Conservation (phyloP, 2,888 invertebrate genomes). For the Vesta saturnalis region DNA sequence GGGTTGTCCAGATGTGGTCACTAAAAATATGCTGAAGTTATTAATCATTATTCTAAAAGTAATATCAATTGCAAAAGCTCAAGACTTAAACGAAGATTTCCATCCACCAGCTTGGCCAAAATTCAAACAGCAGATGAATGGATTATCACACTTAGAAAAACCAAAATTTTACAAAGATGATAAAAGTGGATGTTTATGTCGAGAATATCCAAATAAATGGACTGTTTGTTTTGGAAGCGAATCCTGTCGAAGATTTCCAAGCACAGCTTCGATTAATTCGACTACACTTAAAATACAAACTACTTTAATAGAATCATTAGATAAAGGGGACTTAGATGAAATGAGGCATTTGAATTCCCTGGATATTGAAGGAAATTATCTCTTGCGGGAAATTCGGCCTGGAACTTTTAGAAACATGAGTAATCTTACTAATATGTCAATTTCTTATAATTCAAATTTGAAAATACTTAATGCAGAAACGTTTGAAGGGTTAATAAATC, state of each 20-base stretch:
- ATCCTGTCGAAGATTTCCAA: constrained; percentile 65
- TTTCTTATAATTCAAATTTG: constrained; percentile 67
- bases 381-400: constrained; percentile 63
- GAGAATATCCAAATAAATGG: constrained; percentile 58
- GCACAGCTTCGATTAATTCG: constrained; percentile 61
- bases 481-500: constrained; percentile 65
- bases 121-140: constrained; percentile 17
- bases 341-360: constrained; percentile 61
- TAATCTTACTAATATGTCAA: constrained; percentile 64
- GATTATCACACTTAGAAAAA: background rate
- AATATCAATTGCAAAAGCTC: background rate
- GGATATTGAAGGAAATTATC: constrained; percentile 67
- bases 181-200: constrained; percentile 64
- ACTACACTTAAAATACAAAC: constrained; percentile 64
- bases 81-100: constrained; percentile 22
- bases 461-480: constrained; percentile 60
- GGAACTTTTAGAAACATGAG: constrained; percentile 65
- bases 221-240: constrained; percentile 67
- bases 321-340: constrained; percentile 61
- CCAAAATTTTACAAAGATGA: constrained; percentile 8
- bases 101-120: constrained; percentile 32
- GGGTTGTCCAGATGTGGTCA: no score
- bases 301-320: constrained; percentile 63
- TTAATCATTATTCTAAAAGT: background rate
- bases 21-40: no score